Evolutionary conservation across 2,888 invertebrate genomes (phyloP), one percentile per base, ranked within the genome.

Genomic region (Acheta domesticus): DNA sequence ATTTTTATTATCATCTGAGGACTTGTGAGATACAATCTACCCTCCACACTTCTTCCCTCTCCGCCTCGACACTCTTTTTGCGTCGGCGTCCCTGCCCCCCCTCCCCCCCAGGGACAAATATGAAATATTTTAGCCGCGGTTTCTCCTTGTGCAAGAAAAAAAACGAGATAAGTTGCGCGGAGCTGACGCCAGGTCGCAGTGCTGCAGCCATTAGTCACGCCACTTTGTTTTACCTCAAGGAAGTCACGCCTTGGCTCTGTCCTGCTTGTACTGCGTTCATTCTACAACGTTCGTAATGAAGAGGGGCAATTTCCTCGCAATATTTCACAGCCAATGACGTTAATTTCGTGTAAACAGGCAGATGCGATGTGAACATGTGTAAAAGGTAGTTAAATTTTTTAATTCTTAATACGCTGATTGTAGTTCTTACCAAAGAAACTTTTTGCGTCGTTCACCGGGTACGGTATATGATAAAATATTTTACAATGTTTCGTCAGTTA

Each of bases 1-100:
- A 81, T 81, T 82, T 82, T 82, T 81, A 82, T 81, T 82, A 81
- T 81, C 82, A 80, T 77, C 81, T 48, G 79, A 81, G 81, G 81
- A 81, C 48, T 81, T 79, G 79, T 81, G 76, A 49, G 79, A 76
- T 78, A 62, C 62, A 62, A 62, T 62, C 62, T 62, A 14, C 62
- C 62, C 62, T 62, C 62, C 36, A 74, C 20, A 36, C 36, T 36
- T 36, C 36, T 36, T 36, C 8, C 36, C 36, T 5, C 36, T 36
- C 5, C 36, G 36, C 36, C 5, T 36, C 36, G 5, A 5, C 36
- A 36, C 36, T 36, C 36, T 36, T 36, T 36, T 36, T 36, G 36
- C 36, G 36, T 36, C 36, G 23, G 23, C 3, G 2, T 23, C 3
- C 36, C 36, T 36, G 8, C 36, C n/a, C 62, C 62, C 16, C 2